Evolutionary conservation across 2,113 vertebrate genomes (phyloP).

Genomic region (Neolamprologus toae): DNA sequence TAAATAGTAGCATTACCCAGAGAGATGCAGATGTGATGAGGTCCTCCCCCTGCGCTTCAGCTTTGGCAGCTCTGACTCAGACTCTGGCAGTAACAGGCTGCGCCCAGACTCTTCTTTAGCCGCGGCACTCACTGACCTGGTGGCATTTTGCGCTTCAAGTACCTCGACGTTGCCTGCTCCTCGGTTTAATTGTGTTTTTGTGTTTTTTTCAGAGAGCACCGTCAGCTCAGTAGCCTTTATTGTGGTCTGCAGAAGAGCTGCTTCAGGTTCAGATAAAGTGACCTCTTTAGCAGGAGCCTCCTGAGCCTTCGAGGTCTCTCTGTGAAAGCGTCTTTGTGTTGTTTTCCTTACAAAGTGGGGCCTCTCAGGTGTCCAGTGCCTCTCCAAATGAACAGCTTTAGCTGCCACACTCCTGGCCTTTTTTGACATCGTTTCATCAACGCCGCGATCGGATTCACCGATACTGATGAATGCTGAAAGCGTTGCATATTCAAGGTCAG

Average conservation of each 20-base stretch:
- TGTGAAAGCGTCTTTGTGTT: conserved; percentile 9
- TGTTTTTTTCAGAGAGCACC: neutral
- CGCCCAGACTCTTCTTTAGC: neutral
- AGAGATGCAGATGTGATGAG: conserved; percentile 20
- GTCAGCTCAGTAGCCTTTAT: neutral
- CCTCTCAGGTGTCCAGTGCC: neutral
- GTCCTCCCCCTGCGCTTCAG: neutral
- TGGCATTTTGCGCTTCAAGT: conserved; percentile 24
- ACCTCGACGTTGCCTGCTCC: neutral
- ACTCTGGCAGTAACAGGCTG: neutral
- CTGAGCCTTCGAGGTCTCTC: neutral
- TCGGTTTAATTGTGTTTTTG: conserved; percentile 16
- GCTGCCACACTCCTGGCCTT: neutral
- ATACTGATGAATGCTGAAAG: neutral
- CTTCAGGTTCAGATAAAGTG: conserved; percentile 6
- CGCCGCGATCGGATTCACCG: neutral
- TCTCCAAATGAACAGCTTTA: neutral
- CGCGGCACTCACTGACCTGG: neutral
- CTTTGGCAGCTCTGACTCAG: neutral
- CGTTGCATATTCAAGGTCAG: neutral
- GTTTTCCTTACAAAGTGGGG: neutral
- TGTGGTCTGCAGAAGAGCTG: neutral
- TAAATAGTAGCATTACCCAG: conserved; percentile 28
- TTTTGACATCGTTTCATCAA: neutral
- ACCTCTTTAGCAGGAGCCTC: neutral